Evolutionary conservation across 2,888 invertebrate genomes (phyloP).

Genomic region (Strigamia crassipes): DNA sequence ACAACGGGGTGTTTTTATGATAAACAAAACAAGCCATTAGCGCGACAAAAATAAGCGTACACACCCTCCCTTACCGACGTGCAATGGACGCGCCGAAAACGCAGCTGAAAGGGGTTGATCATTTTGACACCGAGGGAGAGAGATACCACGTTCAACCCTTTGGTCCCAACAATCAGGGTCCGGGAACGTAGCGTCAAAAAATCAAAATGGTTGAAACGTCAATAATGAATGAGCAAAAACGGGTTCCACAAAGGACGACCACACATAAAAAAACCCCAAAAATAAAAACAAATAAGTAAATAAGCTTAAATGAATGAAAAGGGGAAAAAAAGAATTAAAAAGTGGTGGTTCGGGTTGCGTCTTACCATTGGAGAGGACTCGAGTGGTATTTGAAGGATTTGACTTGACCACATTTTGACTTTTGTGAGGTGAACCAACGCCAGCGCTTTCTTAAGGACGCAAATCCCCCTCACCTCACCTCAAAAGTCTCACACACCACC

Average conservation of each 20-base stretch:
- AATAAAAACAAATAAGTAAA: too few species aligned
- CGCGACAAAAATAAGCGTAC: constrained; percentile 30
- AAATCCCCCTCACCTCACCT: constrained; percentile 37
- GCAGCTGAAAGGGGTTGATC: constrained; percentile 46
- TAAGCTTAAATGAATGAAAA: too few species aligned
- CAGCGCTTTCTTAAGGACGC: constrained; percentile 29
- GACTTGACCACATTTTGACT: constrained; percentile 40
- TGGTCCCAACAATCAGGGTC: constrained; percentile 9
- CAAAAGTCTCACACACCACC: constrained; percentile 23
- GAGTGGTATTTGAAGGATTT: constrained; percentile 35
- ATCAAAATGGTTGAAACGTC: constrained; percentile 26
- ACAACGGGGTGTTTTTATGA: constrained; percentile 45
- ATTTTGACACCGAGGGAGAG: constrained; percentile 45
- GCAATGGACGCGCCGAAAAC: constrained; percentile 43
- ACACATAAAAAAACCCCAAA: too few species aligned
- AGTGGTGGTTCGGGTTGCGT: neutral
- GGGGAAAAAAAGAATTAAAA: neutral
- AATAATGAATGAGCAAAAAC: constrained; percentile 7
- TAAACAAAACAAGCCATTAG: constrained; percentile 45
- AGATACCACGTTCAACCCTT: constrained; percentile 40
- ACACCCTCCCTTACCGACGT: constrained; percentile 19
- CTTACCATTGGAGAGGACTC: constrained; percentile 19
- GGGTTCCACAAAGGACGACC: neutral
- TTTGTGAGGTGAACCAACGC: constrained; percentile 38
- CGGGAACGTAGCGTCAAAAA: constrained; percentile 39